Evolutionary conservation across 2,113 vertebrate genomes (phyloP).

Genomic region (Pterocles burchelli): DNA sequence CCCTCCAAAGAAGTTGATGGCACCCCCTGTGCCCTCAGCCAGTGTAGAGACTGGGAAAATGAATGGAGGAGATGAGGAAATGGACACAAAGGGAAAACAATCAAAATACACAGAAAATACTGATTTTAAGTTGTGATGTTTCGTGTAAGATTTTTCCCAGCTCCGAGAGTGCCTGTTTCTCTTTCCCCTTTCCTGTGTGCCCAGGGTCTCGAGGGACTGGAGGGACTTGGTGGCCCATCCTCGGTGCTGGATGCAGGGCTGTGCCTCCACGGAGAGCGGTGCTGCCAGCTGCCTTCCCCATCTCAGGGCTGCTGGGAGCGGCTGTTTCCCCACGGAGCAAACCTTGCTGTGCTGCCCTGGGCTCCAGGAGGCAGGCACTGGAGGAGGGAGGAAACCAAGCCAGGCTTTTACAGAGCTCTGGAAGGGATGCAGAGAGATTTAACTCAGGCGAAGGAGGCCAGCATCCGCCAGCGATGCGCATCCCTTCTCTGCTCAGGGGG

Average conservation of each 20-base stretch:
- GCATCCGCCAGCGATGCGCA: accelerated
- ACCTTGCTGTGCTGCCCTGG: accelerated
- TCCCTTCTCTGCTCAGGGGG: background rate
- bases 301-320: background rate
- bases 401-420: background rate
- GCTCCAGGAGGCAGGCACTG: background rate
- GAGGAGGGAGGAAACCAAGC: background rate
- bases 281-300: background rate
- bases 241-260: background rate
- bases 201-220: accelerated
- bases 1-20: background rate
- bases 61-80: background rate
- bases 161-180: background rate
- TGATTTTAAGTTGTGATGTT: background rate
- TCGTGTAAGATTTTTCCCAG: background rate
- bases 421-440: background rate
- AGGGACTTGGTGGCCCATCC: accelerated
- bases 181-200: background rate
- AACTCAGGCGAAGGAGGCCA: background rate
- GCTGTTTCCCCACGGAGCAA: background rate
- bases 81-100: accelerated
- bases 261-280: accelerated
- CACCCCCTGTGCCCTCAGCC: background rate
- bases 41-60: background rate
- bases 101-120: background rate